Conservation (phyloP, 1,140 invertebrate species). For the Oedothorax gibbosus region DNA sequence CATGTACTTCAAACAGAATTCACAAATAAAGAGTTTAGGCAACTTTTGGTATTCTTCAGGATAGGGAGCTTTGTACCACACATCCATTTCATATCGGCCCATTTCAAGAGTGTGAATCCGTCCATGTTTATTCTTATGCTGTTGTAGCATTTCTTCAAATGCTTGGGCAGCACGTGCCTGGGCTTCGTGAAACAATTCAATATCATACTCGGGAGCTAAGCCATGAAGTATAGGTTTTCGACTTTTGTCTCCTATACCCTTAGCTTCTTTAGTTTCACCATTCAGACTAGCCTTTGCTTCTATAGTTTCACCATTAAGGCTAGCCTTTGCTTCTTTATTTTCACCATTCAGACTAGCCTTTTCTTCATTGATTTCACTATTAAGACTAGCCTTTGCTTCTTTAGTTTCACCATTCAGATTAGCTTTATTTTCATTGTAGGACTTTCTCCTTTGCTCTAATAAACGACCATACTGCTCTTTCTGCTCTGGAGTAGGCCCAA, state of each 20-base stretch:
- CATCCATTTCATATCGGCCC: slow-evolving; percentile 96
- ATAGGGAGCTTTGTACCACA: slow-evolving; percentile 99
- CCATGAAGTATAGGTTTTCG: slow-evolving; percentile 83
- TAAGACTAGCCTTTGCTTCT: no score
- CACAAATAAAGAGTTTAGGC: slow-evolving; percentile 94
- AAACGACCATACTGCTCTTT: slow-evolving; percentile 45
- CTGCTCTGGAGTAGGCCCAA: slow-evolving; percentile 54
- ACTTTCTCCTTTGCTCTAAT: slow-evolving; percentile 60
- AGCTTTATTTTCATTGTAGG: neutral
- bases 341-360: no score
- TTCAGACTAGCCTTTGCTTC: slow-evolving; percentile 30
- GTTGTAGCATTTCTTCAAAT: slow-evolving; percentile 62
- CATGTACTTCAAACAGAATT: slow-evolving; percentile 96
- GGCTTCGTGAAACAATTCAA: slow-evolving; percentile 90
- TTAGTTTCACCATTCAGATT: no score
- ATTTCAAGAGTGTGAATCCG: slow-evolving; percentile 89
- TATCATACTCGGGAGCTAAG: slow-evolving; percentile 89
- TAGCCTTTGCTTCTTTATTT: no score
- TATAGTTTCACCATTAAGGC: no score
- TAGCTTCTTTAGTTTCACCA: slow-evolving; percentile 65
- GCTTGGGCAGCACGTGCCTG: slow-evolving; percentile 87
- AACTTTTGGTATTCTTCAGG: slow-evolving; percentile 92
- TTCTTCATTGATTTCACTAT: neutral
- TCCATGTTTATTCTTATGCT: slow-evolving; percentile 74
- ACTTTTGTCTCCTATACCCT: slow-evolving; percentile 72